Evolutionary conservation across 2,797 vertebrate genomes (phyloP).

Genomic region (Taenioides sp.): DNA sequence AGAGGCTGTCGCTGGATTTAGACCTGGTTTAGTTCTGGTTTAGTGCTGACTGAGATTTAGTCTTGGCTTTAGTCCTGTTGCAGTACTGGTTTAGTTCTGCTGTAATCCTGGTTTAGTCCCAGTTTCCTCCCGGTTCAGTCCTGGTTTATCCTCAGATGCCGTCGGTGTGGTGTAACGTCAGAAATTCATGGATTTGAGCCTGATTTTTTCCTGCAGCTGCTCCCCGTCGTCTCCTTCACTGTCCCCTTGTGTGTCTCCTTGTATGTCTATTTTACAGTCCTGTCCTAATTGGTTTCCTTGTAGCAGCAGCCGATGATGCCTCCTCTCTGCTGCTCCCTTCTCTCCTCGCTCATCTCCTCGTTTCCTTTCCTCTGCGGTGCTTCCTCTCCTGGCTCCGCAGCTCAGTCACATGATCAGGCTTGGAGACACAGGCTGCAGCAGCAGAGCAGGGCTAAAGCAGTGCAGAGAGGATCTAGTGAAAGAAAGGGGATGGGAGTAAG

Average conservation of each 20-base stretch:
- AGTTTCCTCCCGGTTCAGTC: slow-evolving; percentile 1
- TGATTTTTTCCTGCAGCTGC: slow-evolving; percentile 3
- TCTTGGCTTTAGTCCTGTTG: neutral
- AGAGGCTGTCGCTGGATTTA: neutral
- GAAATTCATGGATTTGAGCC: slow-evolving; percentile 4
- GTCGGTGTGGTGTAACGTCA: slow-evolving; percentile 4
- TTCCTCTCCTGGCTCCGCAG: slow-evolving; percentile 16
- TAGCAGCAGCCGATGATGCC: slow-evolving; percentile 13
- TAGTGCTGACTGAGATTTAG: slow-evolving; percentile 5
- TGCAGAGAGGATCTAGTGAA: neutral
- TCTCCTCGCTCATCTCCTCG: slow-evolving; percentile 14
- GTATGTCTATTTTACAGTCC: neutral
- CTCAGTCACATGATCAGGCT: slow-evolving; percentile 9
- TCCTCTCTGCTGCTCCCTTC: slow-evolving; percentile 10
- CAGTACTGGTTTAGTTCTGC: neutral
- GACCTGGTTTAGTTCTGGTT: neutral
- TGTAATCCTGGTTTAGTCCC: neutral
- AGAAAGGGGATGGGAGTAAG: neutral
- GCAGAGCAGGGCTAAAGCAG: slow-evolving; percentile 1
- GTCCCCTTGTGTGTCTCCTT: neutral
- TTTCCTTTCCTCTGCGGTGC: slow-evolving; percentile 17
- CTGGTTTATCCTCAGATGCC: slow-evolving; percentile 10
- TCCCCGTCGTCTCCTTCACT: slow-evolving; percentile 8
- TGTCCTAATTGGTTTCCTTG: slow-evolving; percentile 4
- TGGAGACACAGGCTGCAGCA: slow-evolving; percentile 3